These are phyloP conservation scores for Acanthosoma haemorrhoidale DNA, from an alignment of 2,888 invertebrate species.

Conservation along the genomic window DNA sequence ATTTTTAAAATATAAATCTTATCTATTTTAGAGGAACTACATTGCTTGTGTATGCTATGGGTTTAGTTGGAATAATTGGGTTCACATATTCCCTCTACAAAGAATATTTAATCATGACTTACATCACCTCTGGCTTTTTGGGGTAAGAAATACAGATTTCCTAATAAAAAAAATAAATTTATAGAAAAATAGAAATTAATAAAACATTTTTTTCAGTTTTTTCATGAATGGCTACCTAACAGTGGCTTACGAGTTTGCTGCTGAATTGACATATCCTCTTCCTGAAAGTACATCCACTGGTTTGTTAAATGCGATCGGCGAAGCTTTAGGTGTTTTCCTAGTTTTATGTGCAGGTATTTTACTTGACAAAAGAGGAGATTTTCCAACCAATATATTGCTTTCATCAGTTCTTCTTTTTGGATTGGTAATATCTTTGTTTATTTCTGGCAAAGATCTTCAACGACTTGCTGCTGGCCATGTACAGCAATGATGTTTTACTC, in stretches of 20 bases:
- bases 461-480: conserved; percentile 10
- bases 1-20: background rate
- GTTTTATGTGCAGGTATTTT: conserved; percentile 36
- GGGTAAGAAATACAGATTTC: conserved; percentile 37
- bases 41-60: conserved; percentile 39
- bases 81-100: conserved; percentile 40
- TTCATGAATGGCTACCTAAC: conserved; percentile 43
- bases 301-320: conserved; percentile 42
- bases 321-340: conserved; percentile 42
- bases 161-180: background rate
- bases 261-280: conserved; percentile 44
- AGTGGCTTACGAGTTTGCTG: conserved; percentile 43
- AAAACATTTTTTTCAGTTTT: too few relatives aligned
- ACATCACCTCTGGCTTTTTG: conserved; percentile 38
- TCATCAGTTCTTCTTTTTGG: conserved; percentile 29
- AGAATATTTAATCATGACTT: conserved; percentile 38
- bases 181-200: background rate
- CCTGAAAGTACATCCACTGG: conserved; percentile 44
- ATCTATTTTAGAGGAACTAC: conserved; percentile 39
- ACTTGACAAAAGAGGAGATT: conserved; percentile 29
- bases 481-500: background rate
- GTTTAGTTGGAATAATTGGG: conserved; percentile 39
- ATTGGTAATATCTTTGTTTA: conserved; percentile 21
- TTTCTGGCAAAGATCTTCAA: conserved; percentile 25
- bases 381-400: conserved; percentile 26